phyloP scores from a whole-genome alignment of 1,140 invertebrate species.

The Megalopta genalis region DNA sequence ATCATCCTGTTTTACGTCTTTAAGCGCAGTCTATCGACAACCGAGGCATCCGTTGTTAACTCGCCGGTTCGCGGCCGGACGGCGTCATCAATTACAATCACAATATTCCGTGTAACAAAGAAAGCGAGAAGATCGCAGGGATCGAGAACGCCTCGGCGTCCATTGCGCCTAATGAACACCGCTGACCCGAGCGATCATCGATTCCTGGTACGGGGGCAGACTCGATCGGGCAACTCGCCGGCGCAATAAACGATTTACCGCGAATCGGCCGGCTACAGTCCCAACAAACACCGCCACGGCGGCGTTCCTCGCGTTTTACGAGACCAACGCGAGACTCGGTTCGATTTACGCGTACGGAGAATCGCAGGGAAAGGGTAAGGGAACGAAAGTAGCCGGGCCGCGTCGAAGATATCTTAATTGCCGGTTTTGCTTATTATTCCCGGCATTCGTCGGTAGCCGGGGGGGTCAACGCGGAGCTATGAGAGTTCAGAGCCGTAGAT shows the following conservation, averaged over 20 bases:
- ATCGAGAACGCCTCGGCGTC: neutral
- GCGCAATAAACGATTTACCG: constrained; percentile 68
- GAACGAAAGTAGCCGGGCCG: constrained; percentile 1
- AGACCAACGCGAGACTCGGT: constrained; percentile 42
- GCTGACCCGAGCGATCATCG: constrained; percentile 38
- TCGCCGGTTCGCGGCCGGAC: neutral
- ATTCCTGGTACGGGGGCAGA: constrained; percentile 40
- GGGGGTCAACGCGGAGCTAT: constrained; percentile 54
- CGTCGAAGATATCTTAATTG: constrained; percentile 73
- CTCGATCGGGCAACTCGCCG: neutral
- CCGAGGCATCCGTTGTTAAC: neutral
- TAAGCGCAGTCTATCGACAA: too few species aligned
- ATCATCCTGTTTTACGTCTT: too few species aligned
- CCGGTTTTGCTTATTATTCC: constrained; percentile 69
- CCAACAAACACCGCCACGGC: constrained; percentile 74
- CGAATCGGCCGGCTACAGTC: constrained; percentile 68
- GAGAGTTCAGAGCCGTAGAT: constrained; percentile 64
- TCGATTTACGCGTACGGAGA: constrained; percentile 40
- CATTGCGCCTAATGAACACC: neutral
- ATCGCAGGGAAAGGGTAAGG: constrained; percentile 8
- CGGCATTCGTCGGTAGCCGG: constrained; percentile 56
- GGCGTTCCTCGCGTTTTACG: constrained; percentile 59
- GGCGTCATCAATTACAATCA: neutral
- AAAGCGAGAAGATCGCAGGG: neutral
- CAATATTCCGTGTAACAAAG: neutral